These are phyloP conservation scores for Hestina assimilis DNA, from an alignment of 1,140 invertebrate species.

Conservation along the genomic window DNA sequence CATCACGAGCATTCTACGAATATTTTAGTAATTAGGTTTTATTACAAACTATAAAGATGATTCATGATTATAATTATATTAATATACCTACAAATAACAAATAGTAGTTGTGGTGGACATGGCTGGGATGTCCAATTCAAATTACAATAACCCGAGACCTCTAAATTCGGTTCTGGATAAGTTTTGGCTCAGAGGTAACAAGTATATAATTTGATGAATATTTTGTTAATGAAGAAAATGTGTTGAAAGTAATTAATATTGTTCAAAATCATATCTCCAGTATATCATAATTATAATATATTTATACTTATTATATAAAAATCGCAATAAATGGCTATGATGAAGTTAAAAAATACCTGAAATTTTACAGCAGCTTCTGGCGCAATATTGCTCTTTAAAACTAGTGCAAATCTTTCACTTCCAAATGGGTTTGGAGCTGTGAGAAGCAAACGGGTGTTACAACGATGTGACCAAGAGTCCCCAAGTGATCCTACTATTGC, in stretches of 20 bases:
- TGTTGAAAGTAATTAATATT: neutral
- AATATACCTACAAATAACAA: too few relatives aligned
- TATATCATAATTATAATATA: too few relatives aligned
- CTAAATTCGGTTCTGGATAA: too few relatives aligned
- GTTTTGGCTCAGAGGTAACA: too few relatives aligned
- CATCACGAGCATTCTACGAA: too few relatives aligned
- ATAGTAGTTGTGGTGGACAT: too few relatives aligned
- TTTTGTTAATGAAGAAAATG: neutral
- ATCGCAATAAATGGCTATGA: neutral
- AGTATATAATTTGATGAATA: neutral
- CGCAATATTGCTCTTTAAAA: constrained; percentile 56
- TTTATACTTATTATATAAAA: too few relatives aligned
- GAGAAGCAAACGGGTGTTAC: constrained; percentile 55
- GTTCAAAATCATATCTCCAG: too few relatives aligned
- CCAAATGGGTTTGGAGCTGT: constrained; percentile 28
- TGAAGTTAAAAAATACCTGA: constrained; percentile 29
- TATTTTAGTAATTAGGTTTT: too few relatives aligned
- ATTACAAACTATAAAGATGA: too few relatives aligned
- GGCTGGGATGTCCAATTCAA: too few relatives aligned
- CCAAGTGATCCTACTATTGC: constrained; percentile 68
- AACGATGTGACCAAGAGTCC: constrained; percentile 72
- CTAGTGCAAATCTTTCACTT: constrained; percentile 38
- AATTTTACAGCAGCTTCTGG: constrained; percentile 46
- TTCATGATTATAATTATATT: neutral
- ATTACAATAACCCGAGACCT: too few relatives aligned